Conservation (phyloP, 2,797 vertebrate species). For the Brachymystax lenok region DNA sequence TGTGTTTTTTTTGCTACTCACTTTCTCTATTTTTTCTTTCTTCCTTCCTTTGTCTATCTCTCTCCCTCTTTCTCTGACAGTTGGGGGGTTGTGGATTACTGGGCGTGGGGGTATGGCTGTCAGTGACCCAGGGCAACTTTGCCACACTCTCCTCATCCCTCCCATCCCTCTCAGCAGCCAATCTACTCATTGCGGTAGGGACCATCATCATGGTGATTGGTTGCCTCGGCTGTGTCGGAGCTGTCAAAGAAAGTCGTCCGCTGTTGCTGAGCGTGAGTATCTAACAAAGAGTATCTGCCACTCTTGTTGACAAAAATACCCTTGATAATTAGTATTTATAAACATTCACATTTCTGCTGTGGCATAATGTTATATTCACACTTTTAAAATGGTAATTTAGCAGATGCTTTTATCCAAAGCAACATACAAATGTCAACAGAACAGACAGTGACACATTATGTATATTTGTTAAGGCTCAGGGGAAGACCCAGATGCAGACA, state of each 20-base stretch:
- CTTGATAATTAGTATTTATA: neutral
- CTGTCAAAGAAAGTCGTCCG: conserved; percentile 94
- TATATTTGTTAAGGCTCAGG: too few species aligned
- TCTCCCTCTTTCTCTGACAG: conserved; percentile 64
- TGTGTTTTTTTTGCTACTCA: conserved; percentile 11
- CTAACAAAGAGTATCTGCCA: neutral
- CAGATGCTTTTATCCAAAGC: neutral
- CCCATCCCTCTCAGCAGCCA: conserved; percentile 95
- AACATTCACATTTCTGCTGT: neutral
- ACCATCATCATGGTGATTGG: conserved; percentile 96
- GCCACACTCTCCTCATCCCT: conserved; percentile 96
- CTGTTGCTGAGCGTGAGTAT: conserved; percentile 91
- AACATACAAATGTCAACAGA: neutral
- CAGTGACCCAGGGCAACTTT: conserved; percentile 97
- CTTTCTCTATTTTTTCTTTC: conserved; percentile 5
- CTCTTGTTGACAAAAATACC: neutral
- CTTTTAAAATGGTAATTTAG: neutral
- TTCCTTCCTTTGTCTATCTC: conserved; percentile 35
- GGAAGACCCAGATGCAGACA: too few species aligned
- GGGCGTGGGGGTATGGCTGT: conserved; percentile 96
- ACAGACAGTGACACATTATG: neutral
- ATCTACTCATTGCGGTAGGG: conserved; percentile 91
- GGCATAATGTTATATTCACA: neutral
- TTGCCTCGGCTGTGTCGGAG: conserved; percentile 94
- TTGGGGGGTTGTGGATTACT: conserved; percentile 95